These are phyloP conservation scores for Agrotis exclamationis DNA, from an alignment of 2,888 invertebrate species.

Conservation along the genomic window DNA sequence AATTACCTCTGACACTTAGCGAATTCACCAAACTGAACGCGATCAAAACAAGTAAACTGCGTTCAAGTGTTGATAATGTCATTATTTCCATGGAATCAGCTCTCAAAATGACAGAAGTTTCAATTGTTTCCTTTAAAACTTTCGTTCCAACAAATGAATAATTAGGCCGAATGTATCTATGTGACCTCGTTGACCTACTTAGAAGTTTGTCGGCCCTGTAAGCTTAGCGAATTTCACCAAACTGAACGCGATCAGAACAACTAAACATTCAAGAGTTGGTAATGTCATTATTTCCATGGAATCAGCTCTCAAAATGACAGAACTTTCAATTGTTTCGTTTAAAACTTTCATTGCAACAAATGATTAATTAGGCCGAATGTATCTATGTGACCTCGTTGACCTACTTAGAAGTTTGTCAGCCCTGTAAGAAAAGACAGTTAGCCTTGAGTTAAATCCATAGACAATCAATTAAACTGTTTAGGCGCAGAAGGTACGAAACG, in stretches of 20 bases:
- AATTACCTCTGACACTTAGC: not conserved
- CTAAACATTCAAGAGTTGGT: not conserved
- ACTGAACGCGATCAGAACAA: not conserved
- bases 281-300: not conserved
- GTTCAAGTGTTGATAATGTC: not conserved
- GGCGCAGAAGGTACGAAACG: no score
- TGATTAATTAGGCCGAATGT: constrained; percentile 34
- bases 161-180: constrained; percentile 31
- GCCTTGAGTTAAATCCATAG: not conserved
- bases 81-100: not conserved
- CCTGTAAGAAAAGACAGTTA: constrained; percentile 19
- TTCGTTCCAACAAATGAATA: constrained; percentile 34
- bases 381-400: constrained; percentile 42
- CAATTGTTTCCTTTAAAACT: no score
- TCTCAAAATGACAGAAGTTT: not conserved
- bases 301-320: not conserved
- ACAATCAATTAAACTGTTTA: no score
- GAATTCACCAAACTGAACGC: not conserved
- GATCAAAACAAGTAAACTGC: not conserved
- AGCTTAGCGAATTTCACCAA: constrained; percentile 16
- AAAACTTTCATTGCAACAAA: constrained; percentile 33
- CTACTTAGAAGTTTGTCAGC: constrained; percentile 27
- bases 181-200: constrained; percentile 45
- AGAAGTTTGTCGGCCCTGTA: constrained; percentile 9
- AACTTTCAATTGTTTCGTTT: constrained; percentile 16